These are phyloP conservation scores for Raja brachyura DNA, from an alignment of 2,113 vertebrate genomes.

Conservation along the genomic window DNA sequence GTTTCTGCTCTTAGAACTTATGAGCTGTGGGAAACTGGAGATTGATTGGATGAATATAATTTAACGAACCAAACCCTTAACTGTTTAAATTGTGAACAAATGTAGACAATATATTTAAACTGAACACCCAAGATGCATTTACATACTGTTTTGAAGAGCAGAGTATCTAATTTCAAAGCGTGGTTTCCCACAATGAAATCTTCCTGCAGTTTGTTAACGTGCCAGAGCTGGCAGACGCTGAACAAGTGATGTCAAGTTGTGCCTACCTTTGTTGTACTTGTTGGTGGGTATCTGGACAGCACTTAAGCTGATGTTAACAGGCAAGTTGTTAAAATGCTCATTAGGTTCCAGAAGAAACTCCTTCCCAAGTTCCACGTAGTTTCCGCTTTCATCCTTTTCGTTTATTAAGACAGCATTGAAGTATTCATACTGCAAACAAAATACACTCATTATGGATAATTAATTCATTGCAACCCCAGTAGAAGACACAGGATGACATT, in stretches of 20 bases:
- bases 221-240: background rate
- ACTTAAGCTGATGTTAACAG: conserved; percentile 92
- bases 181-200: background rate
- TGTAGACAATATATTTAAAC: background rate
- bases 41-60: background rate
- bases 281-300: conserved; percentile 97
- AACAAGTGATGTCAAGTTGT: background rate
- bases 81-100: background rate
- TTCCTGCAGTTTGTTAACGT: background rate
- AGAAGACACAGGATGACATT: background rate
- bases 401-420: conserved; percentile 97
- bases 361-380: conserved; percentile 84
- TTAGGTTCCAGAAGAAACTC: conserved; percentile 92
- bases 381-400: conserved; percentile 83
- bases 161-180: background rate
- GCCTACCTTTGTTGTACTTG: conserved; percentile 92
- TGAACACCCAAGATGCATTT: background rate
- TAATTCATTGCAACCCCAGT: background rate
- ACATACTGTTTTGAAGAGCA: background rate
- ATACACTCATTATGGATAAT: conserved; percentile 30
- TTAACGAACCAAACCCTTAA: background rate
- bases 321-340: conserved; percentile 96
- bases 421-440: conserved; percentile 84
- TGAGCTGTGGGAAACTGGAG: background rate
- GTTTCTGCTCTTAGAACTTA: no score